Evolutionary conservation across 2,113 vertebrate species (phyloP).

Genomic region (Columba janthina): DNA sequence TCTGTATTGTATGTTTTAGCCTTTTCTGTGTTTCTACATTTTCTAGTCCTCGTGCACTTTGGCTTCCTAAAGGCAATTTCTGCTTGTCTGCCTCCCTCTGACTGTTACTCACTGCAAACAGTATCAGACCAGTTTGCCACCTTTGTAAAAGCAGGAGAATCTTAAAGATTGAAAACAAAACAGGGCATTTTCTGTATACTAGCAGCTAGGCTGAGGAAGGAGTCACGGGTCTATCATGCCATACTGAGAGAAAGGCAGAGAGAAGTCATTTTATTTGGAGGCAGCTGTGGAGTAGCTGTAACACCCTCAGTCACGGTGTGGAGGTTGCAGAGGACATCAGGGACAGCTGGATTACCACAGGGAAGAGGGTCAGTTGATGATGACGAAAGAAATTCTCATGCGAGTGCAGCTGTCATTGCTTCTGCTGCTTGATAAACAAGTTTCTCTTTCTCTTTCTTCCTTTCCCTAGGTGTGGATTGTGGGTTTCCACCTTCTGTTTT

Average conservation of each 20-base stretch:
- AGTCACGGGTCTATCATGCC: not conserved
- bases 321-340: rapidly evolving
- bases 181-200: not conserved
- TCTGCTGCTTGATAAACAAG: not conserved
- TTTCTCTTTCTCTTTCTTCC: not conserved
- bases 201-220: not conserved
- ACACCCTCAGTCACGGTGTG: not conserved
- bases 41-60: not conserved
- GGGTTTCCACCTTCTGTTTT: conserved; percentile 52
- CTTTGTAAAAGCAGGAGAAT: not conserved
- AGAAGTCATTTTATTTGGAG: not conserved
- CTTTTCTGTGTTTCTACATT: not conserved
- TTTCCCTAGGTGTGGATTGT: conserved; percentile 58
- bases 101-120: not conserved
- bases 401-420: not conserved
- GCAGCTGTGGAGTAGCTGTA: not conserved
- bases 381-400: not conserved
- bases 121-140: not conserved
- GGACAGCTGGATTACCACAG: not conserved
- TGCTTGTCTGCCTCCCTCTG: not conserved
- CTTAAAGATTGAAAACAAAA: not conserved
- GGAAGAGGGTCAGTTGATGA: not conserved
- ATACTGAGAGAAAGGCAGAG: not conserved
- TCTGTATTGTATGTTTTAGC: not conserved
- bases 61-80: not conserved